Evolutionary conservation across 2,797 vertebrate genomes (phyloP).

Genomic region (Gephyroberyx darwinii): DNA sequence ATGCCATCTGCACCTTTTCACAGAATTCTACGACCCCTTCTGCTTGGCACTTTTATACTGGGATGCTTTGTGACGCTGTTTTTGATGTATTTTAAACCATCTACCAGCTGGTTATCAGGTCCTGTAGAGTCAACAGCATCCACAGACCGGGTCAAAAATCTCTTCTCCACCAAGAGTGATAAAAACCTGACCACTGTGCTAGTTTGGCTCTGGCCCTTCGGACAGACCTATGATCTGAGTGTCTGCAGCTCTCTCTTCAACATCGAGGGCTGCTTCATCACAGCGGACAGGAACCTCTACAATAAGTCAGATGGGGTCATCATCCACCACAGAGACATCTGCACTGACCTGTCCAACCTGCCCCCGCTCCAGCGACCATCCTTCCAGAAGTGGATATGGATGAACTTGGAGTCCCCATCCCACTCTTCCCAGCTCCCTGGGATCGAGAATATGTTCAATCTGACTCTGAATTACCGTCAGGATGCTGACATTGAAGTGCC

Average conservation of each 20-base stretch:
- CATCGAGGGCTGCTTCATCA: constrained; percentile 93
- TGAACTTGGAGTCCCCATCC: constrained; percentile 97
- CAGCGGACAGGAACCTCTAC: constrained; percentile 91
- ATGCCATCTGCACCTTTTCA: constrained; percentile 95
- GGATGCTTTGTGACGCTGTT: constrained; percentile 96
- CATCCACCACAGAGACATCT: constrained; percentile 95
- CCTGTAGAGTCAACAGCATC: constrained; percentile 92
- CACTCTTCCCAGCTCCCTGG: constrained; percentile 93
- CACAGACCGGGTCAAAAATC: constrained; percentile 89
- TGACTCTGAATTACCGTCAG: constrained; percentile 96
- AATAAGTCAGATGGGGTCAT: constrained; percentile 94
- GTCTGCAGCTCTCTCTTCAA: constrained; percentile 92
- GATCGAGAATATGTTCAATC: constrained; percentile 94
- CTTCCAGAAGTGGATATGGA: constrained; percentile 99
- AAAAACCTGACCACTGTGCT: constrained; percentile 92
- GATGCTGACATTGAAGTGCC: constrained; percentile 98
- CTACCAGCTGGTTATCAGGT: constrained; percentile 93
- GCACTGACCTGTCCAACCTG: constrained; percentile 93
- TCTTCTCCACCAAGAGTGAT: constrained; percentile 89
- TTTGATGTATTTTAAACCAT: constrained; percentile 97
- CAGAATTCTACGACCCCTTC: constrained; percentile 96
- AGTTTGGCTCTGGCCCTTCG: constrained; percentile 98
- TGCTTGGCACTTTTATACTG: constrained; percentile 90
- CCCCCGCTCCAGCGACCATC: constrained; percentile 89
- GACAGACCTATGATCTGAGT: constrained; percentile 91